These are phyloP conservation scores for Artemia sp. DNA, from an alignment of 2,888 invertebrate species.

Conservation along the genomic window DNA sequence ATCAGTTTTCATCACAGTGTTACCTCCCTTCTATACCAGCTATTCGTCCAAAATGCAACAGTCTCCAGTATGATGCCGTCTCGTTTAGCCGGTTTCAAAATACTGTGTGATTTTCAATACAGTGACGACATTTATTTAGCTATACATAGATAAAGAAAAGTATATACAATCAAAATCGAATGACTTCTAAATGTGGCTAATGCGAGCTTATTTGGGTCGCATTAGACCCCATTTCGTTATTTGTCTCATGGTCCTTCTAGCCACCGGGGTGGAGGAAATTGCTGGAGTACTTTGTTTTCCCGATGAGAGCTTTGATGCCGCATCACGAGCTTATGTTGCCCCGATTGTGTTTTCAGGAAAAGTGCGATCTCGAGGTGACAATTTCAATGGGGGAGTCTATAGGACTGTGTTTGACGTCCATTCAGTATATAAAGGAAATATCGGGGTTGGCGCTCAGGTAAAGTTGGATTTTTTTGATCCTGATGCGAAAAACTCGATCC, in stretches of 20 bases:
- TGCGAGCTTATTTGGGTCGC: slow-evolving; percentile 1
- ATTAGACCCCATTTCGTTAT: slow-evolving; percentile 11
- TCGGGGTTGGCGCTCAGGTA: slow-evolving; percentile 31
- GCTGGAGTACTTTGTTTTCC: slow-evolving; percentile 5
- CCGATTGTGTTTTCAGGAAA: slow-evolving; percentile 49
- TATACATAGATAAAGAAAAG: too few relatives aligned
- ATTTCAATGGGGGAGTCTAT: slow-evolving; percentile 40
- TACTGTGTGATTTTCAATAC: too few relatives aligned
- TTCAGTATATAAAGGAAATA: slow-evolving; percentile 39
- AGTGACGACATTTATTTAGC: too few relatives aligned
- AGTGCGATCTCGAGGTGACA: slow-evolving; percentile 44
- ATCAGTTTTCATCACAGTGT: slow-evolving; percentile 11
- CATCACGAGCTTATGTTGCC: slow-evolving; percentile 45
- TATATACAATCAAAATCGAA: neutral
- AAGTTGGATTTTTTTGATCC: slow-evolving; percentile 34
- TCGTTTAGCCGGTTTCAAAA: neutral
- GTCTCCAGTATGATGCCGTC: slow-evolving; percentile 12
- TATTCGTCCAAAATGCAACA: neutral
- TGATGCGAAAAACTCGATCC: neutral
- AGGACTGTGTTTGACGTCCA: slow-evolving; percentile 48
- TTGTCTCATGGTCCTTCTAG: neutral
- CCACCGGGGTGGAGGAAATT: neutral
- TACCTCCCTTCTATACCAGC: neutral
- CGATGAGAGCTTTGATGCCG: slow-evolving; percentile 35
- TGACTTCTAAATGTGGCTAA: slow-evolving; percentile 15